phyloP scores from a whole-genome alignment of 2,113 vertebrate genomes.

The Chloroceryle aenea region DNA sequence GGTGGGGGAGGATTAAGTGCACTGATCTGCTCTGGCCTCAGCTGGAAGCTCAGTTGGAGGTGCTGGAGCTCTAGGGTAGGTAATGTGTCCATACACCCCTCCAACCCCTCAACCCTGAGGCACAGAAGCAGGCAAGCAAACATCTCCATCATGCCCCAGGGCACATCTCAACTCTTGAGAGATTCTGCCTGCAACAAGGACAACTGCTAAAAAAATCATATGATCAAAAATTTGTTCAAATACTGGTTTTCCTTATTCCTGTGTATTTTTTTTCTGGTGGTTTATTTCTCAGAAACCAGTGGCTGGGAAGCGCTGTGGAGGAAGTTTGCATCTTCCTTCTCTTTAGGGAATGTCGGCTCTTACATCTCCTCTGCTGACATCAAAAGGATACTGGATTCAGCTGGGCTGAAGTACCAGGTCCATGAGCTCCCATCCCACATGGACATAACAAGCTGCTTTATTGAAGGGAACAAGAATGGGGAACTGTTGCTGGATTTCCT shows the following conservation, averaged over 20 bases:
- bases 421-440: conserved; percentile 82
- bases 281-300: conserved; percentile 76
- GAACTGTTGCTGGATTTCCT: conserved; percentile 91
- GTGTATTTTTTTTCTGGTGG: neutral
- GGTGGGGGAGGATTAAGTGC: neutral
- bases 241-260: neutral
- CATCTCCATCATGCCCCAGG: neutral
- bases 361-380: conserved; percentile 82
- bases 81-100: accelerated
- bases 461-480: conserved; percentile 82
- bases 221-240: neutral
- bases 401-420: conserved; percentile 77
- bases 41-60: neutral
- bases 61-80: neutral
- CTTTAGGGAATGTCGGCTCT: conserved; percentile 71
- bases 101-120: neutral
- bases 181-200: accelerated
- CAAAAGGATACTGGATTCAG: conserved; percentile 76
- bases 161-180: accelerated
- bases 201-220: neutral
- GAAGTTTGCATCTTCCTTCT: conserved; percentile 74
- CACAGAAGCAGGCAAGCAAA: neutral
- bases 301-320: conserved; percentile 85
- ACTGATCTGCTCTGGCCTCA: neutral
- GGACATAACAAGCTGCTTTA: conserved; percentile 92